Conservation (phyloP, 2,888 invertebrate species). For the Dasysyrphus albostriatus region DNA sequence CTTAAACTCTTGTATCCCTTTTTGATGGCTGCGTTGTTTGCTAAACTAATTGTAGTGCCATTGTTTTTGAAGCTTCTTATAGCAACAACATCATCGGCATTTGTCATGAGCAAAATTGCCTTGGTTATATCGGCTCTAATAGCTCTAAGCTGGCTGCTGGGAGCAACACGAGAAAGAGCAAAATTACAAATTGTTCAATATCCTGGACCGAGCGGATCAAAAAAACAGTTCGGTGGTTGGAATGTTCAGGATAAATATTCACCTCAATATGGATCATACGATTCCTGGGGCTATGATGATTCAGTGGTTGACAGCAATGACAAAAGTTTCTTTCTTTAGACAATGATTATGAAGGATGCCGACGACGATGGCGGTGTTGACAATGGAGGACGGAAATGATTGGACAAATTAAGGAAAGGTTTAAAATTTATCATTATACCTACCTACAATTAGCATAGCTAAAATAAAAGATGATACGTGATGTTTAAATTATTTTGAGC, state of each 20-base stretch:
- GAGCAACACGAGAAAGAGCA: constrained; percentile 53
- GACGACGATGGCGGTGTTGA: not conserved
- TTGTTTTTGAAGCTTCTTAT: constrained; percentile 88
- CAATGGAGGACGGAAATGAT: not conserved
- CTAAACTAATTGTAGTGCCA: constrained; percentile 88
- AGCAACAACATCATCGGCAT: constrained; percentile 86
- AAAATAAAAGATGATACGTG: too few relatives aligned
- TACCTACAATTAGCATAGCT: too few relatives aligned
- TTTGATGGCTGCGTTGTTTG: constrained; percentile 87
- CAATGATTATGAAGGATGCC: not conserved
- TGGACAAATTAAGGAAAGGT: not conserved
- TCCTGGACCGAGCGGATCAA: constrained; percentile 19
- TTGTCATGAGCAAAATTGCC: constrained; percentile 83
- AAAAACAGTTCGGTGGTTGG: constrained; percentile 57
- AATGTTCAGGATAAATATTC: constrained; percentile 50
- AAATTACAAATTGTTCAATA: constrained; percentile 69
- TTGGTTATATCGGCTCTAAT: constrained; percentile 80
- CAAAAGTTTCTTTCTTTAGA: constrained; percentile 53
- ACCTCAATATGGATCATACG: constrained; percentile 37
- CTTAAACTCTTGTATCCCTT: constrained; percentile 87
- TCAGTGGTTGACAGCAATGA: constrained; percentile 24
- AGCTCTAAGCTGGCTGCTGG: constrained; percentile 80
- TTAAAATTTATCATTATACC: too few relatives aligned
- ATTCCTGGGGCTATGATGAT: constrained; percentile 46
- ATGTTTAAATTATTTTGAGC: too few relatives aligned